Conservation (phyloP, 2,888 invertebrate species). For the Tenthredo mesomela region DNA sequence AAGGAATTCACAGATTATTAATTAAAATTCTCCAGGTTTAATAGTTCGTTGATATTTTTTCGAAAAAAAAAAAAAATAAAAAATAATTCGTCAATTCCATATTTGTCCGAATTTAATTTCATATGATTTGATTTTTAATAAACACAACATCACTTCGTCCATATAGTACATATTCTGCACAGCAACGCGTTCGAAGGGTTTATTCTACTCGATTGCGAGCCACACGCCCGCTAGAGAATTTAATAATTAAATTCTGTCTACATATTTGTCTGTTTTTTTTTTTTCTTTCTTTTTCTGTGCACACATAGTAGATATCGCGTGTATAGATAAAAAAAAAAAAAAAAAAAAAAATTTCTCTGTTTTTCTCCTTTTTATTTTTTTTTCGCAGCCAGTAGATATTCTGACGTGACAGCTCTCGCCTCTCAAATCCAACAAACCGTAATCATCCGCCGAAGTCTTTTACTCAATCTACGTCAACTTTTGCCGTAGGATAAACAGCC, state of each 20-base stretch:
- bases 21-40: not conserved
- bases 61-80: not conserved
- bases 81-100: not conserved
- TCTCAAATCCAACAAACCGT: not conserved
- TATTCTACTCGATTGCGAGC: not conserved
- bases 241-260: conserved; percentile 10
- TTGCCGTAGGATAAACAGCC: not conserved
- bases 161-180: not conserved
- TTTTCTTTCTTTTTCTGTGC: not conserved
- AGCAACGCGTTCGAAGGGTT: not conserved
- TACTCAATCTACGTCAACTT: not conserved
- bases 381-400: not conserved
- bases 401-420: not conserved
- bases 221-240: not conserved
- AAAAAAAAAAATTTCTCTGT: not conserved
- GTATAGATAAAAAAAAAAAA: no score
- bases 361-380: not conserved
- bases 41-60: not conserved
- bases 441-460: not conserved
- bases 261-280: not conserved
- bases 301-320: not conserved
- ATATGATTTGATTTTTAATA: not conserved
- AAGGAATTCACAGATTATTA: not conserved
- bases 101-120: not conserved
- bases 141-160: not conserved